Base-by-base conservation (phyloP, 30 jellyfish, hydroid and myxozoan species). In the Aurelia sp. region DNA sequence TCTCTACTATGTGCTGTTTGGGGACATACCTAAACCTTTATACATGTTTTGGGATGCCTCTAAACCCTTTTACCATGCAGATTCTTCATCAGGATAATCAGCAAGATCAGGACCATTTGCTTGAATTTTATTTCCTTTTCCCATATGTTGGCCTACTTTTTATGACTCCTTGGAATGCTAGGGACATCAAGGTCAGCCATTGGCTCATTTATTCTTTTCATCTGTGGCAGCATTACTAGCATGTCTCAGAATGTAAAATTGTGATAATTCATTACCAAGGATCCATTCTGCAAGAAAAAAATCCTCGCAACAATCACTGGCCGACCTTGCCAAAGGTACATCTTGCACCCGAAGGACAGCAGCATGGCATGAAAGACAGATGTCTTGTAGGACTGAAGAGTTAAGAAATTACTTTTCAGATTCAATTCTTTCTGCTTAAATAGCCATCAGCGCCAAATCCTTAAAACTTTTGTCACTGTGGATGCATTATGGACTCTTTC, bases 71-170 rank as follows among this genome's bases (percentile, higher is more conserved):
- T 41, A 10, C 52, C 52, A 41, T 41, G 52, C 52, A 41, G 52
- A 41, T 41, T 6, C 7, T 3, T 41, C 52, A 6, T 41, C 52
- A 41, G 52, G 52, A 6, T 41, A 41, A 5, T 41, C 52, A 3
- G 52, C 7, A 6, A 41, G 52, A 11, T 41, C 52, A 3, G 52
- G 52, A 41, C 52, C 52, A 41, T 41, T 41, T 41, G 7, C 52
- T 41, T 41, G 52, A 41, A 41, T 41, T 41, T 41, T 6, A 2
- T 41, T 41, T 5, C 68, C 68, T 66, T 66, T 30, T 27, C 77
- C 77, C 77, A 66, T n/a, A 66, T 66, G 48, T 30, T 23, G 21
- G 7, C 77, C 51, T 30, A 10, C 48, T 66, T 66, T 66, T n/a
- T 30, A 13, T 66, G 77, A 30, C 55, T 10, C 22, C 20, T 66